Percentiles rank a stretch among this genome's conserved stretches.
Conservation (phyloP, 2,888 invertebrate genomes). For the Seira ritae region DNA sequence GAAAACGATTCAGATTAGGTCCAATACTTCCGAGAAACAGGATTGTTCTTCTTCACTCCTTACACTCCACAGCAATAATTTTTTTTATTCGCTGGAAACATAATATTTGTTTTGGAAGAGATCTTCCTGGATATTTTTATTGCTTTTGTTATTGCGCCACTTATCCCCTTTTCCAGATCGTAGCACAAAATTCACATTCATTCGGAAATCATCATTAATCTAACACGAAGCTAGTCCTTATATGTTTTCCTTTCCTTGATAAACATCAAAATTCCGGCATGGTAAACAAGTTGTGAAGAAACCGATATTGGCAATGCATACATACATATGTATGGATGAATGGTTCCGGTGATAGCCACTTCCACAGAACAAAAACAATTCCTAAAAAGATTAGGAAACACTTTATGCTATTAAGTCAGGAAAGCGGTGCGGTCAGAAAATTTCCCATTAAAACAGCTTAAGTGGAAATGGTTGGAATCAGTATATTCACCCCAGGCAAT, state of each 20-base stretch:
- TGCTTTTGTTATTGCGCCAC: constrained; percentile 4
- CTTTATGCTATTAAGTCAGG: background rate
- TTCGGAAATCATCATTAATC: background rate
- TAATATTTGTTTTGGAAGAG: background rate
- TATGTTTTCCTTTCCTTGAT: too few relatives aligned
- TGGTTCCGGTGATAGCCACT: background rate
- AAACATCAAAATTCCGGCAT: too few relatives aligned
- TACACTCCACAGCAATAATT: background rate
- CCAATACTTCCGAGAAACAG: background rate
- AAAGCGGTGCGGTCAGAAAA: background rate
- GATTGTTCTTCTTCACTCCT: background rate
- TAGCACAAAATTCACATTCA: constrained; percentile 3
- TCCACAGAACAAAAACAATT: background rate
- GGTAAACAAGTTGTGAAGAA: too few relatives aligned
- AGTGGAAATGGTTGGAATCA: too few relatives aligned
- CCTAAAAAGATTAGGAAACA: constrained; percentile 5
- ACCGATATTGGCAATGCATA: too few relatives aligned
- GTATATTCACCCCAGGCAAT: background rate
- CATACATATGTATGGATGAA: too few relatives aligned
- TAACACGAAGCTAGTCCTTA: background rate
- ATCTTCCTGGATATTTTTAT: constrained; percentile 4
- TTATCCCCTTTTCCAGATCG: constrained; percentile 5
- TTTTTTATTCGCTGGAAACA: constrained; percentile 2
- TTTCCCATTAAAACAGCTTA: too few relatives aligned
- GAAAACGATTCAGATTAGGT: too few relatives aligned